phyloP scores from a whole-genome alignment of 2,888 invertebrate genomes.

The Meiosimyza decipiens region DNA sequence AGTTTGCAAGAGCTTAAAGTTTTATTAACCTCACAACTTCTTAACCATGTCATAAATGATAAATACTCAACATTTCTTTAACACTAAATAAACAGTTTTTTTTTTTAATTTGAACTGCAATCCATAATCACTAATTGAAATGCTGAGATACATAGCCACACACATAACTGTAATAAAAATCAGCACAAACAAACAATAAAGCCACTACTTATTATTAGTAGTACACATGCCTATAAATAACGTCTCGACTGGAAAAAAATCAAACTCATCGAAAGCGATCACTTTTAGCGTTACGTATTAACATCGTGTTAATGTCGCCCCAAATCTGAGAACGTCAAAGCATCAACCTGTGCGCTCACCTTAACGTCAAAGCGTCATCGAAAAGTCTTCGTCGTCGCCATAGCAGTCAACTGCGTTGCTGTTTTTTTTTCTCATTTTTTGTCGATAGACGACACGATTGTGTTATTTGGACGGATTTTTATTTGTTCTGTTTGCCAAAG shows the following conservation, averaged over 20 bases:
- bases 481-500: constrained; percentile 42
- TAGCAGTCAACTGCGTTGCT: neutral
- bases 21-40: too few relatives aligned
- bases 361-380: constrained; percentile 27
- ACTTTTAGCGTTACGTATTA: constrained; percentile 30
- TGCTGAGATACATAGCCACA: too few relatives aligned
- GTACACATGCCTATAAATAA: neutral
- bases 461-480: constrained; percentile 30
- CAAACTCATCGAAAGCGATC: constrained; percentile 25
- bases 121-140: too few relatives aligned
- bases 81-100: too few relatives aligned
- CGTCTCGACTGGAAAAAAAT: neutral
- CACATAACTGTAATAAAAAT: constrained; percentile 1
- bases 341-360: constrained; percentile 32
- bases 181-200: constrained; percentile 1
- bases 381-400: neutral
- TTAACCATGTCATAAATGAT: too few relatives aligned
- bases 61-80: too few relatives aligned
- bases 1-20: too few relatives aligned
- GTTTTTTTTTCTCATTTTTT: constrained; percentile 21
- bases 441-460: constrained; percentile 33
- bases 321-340: constrained; percentile 36
- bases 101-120: too few relatives aligned
- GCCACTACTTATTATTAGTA: neutral
- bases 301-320: constrained; percentile 33